Base-by-base conservation (phyloP, 2,888 invertebrate species). In the Willowsia nigromaculata region DNA sequence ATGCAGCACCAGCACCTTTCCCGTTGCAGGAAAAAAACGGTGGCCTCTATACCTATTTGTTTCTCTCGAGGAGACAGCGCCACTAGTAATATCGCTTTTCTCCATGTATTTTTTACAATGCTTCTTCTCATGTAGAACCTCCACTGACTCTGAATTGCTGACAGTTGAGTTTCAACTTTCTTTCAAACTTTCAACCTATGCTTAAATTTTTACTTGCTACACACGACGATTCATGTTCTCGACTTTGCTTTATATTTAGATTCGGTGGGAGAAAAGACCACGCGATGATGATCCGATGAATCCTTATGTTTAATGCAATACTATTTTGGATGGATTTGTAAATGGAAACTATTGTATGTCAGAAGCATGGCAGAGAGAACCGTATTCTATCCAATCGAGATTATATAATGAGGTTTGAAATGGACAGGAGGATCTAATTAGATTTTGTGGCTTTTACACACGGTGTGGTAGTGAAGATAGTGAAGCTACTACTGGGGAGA, bases 351-450 rank as follows among this genome's bases (percentile, higher is more conserved):
- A n/a, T n/a, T n/a, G n/a, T n/a, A n/a, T n/a, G n/a, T n/a, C n/a
- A n/a, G n/a, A n/a, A n/a, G 53, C 53, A 53, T 18, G 6, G 53
- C 53, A 53, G 5, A 2, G 2, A 18, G 18, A 18, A n/a, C 1
- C 1, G 18, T 18, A 18, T 18, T 18, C 18, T 53, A 18, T 30
- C 5, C 22, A 9, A 27, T 43, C 43, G 7, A 74, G 74, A 76
- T 18, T 33, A 80, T n/a, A n/a, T 56, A 40, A 80, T 80, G 80
- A 33, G 80, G 22, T 80, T 80, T 80, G 53, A 33, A 59, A 59
- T 30, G 80, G 56, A 80, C 56, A 80, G 80, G 80, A 80, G 0
- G 59, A 7, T 56, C 56, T 80, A 80, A 80, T 80, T 80, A 59
- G 59, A 59, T 80, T 80, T 80, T 80, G 80, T 33, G 80, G 80